Base-by-base conservation (phyloP, 1,140 invertebrate species). In the Alviniconcha marisindica region DNA sequence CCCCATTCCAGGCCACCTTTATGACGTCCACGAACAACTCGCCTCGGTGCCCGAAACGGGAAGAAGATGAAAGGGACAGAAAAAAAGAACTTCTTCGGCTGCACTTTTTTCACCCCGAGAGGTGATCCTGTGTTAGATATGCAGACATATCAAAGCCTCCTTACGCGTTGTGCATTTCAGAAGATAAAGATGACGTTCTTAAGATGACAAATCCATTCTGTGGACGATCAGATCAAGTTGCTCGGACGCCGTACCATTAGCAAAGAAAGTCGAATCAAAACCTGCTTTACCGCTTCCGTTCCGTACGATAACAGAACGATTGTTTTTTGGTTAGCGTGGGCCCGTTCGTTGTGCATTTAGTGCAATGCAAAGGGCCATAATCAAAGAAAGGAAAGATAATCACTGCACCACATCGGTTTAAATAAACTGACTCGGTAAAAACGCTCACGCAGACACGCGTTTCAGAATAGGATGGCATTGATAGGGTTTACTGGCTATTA, bases 121-220 rank as follows among this genome's bases (percentile, higher is more conserved):
- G 33, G n/a, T n/a, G 73, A 76, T 76, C 31, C 31, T 51, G 15
- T 51, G 40, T 76, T 76, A 76, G 40, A 54, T 76, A 76, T 71
- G 69, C 69, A 40, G 69, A 71, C 69, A 36, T 71, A 71, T 71
- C 69, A 71, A 71, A 71, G 69, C 69, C 36, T 71, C 69, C 69
- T 71, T 71, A 36, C 69, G 69, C 69, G 38, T 71, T 40, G 31
- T 38, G 69, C 33, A 40, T 40, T 71, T 71, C 69, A 36, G 33
- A 71, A 42, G 69, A 71, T 71, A 40, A 31, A 40, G 4, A 33
- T 71, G 69, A 71, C 69, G 69, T 71, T 36, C 31, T 33, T 14
- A 21, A 71, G 69, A 71, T 71, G 69, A 71, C 69, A 71, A 71
- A 71, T 71, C 33, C 36, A 36, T 71, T 71, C 36, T 71, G 33